Base-by-base conservation (phyloP, 2,888 invertebrate genomes). In the Torymus auratus region DNA sequence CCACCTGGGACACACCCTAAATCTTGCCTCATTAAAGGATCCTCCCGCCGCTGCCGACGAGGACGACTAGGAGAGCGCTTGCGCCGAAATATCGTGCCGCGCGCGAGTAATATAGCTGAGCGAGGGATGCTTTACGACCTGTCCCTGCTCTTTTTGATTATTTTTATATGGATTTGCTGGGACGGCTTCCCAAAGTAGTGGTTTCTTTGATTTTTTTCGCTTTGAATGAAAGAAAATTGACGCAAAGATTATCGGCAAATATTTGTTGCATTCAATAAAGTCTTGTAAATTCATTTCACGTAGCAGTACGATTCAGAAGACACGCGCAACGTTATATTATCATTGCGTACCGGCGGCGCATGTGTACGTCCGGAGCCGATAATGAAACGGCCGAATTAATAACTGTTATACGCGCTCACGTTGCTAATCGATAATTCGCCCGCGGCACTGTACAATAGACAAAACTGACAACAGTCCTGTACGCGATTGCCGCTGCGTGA, bases 381-480 rank as follows among this genome's bases (percentile, higher is more conserved):
- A 88, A 90, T 89, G 88, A 88, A 88, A 88, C 89, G 86, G 85
- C 86, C 88, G 88, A 89, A 90, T 89, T 90, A 90, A 89, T 89
- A 89, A 89, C 89, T 88, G 88, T 89, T 88, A 88, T 41, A 55
- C 17, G 53, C 20, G 55, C 14, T 1, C 20, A n/a, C 20, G 13
- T 2, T 17, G 41, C 23, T 13, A 76, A 78, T 78, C 78, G 78
- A 78, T 78, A 62, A 78, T 71, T 65, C 23, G 23, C 11, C 13
- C 28, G 56, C 67, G 7, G 41, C 41, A 7, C 41, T 41, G 41
- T 41, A 7, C 41, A 41, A 41, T 41, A 41, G 7, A 41, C 0
- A 41, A 41, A 41, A 41, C 41, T 41, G 41, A 41, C 41, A 41
- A 41, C 41, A 41, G 41, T 7, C 5, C 7, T 41, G 41, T 7